phyloP scores from a whole-genome alignment of 2,888 invertebrate species.

The Brassicogethes aeneus region DNA sequence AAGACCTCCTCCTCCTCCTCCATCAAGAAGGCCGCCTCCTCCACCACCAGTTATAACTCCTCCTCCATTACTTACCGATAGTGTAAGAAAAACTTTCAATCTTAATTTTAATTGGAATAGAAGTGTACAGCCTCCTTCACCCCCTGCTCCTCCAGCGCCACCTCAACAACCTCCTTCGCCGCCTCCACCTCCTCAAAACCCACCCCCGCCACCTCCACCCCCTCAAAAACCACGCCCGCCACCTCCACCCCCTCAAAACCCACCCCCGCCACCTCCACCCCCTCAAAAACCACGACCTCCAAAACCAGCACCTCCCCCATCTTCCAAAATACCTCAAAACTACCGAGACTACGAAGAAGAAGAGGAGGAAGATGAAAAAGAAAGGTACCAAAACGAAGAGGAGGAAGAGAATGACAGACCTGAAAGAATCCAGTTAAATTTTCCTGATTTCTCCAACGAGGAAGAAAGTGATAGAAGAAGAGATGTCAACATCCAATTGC shows the following conservation, averaged over 20 bases:
- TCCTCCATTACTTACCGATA: conserved; percentile 32
- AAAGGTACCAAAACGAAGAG: conserved; percentile 12
- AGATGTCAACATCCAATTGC: conserved; percentile 10
- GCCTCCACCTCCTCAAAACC: conserved; percentile 12
- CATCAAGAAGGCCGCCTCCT: conserved; percentile 6
- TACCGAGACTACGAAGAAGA: conserved; percentile 17
- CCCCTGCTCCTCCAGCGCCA: conserved; percentile 10
- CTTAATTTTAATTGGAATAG: conserved; percentile 37
- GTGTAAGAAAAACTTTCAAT: conserved; percentile 35
- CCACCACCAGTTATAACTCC: conserved; percentile 13
- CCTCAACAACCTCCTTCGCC: conserved; percentile 15
- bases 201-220: conserved; percentile 14
- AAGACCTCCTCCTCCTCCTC: conserved; percentile 8
- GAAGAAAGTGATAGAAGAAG: conserved; percentile 18
- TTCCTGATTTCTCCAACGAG: conserved; percentile 24
- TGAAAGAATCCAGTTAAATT: conserved; percentile 22
- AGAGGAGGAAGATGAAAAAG: conserved; percentile 7
- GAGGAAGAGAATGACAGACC: conserved; percentile 11
- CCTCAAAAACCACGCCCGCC: conserved; percentile 9
- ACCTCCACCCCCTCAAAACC: conserved; percentile 9
- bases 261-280: conserved; percentile 15
- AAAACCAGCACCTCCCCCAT: conserved; percentile 11
- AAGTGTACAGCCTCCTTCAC: conserved; percentile 21
- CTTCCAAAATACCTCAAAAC: conserved; percentile 12
- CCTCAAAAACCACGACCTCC: conserved; percentile 9